phyloP scores from a whole-genome alignment of 92 coral and sea anemone species.

The Epizoanthus illoricatus region DNA sequence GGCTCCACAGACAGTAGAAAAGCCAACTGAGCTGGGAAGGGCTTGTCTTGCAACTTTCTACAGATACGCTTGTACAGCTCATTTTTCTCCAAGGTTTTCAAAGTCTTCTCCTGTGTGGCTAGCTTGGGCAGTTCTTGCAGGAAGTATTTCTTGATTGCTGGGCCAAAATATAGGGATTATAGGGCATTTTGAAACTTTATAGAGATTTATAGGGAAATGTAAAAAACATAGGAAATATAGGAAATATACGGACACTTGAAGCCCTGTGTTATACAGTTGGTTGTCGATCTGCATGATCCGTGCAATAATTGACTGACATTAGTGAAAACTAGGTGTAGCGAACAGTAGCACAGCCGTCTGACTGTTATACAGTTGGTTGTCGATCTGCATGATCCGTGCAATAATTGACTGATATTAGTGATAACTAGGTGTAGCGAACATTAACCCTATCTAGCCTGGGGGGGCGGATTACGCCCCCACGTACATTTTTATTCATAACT shows the following conservation, averaged over 20 bases:
- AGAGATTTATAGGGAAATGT: no score
- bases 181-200: no score
- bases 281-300: conserved; percentile 71
- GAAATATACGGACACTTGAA: no score
- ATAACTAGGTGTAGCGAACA: conserved; percentile 63
- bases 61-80: conserved; percentile 26
- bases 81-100: conserved; percentile 32
- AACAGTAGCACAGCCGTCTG: conserved; percentile 81
- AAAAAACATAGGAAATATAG: no score
- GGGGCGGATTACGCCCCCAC: no score
- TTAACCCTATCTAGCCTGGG: no score
- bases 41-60: conserved; percentile 13
- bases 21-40: conserved; percentile 16
- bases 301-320: neutral
- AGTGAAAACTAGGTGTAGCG: conserved; percentile 47
- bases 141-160: neutral
- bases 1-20: conserved; percentile 44
- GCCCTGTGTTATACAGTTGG: conserved; percentile 64
- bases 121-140: neutral
- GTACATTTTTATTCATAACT: no score
- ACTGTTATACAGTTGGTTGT: conserved; percentile 83
- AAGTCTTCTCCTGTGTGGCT: neutral
- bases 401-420: neutral
- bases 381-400: conserved; percentile 55
- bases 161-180: no score